A percentile compares a stretch with the other conserved stretches of the same genome.
phyloP scores from a whole-genome alignment of 2,113 vertebrate genomes.

The Rhagologus leucostigma region DNA sequence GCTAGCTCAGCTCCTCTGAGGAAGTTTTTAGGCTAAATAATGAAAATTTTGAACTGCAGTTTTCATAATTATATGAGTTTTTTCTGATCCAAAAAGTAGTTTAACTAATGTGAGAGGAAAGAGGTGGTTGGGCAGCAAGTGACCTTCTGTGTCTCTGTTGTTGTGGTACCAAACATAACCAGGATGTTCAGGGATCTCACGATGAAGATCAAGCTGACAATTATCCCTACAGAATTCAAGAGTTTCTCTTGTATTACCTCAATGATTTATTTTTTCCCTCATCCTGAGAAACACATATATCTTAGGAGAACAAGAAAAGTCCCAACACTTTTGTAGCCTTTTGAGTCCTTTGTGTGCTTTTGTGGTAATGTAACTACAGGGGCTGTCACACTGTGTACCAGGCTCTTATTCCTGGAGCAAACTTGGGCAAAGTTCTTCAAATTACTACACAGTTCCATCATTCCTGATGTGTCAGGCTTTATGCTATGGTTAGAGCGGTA shows the following conservation, averaged over 20 bases:
- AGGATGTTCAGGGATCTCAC: background rate
- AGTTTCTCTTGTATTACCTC: background rate
- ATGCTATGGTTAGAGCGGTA: background rate
- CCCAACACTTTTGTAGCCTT: background rate
- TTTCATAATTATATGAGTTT: background rate
- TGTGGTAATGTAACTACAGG: background rate
- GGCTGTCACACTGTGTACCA: background rate
- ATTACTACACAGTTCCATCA: background rate
- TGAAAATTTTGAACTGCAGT: background rate
- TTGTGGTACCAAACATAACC: background rate
- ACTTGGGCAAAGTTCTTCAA: background rate
- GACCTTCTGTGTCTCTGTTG: background rate
- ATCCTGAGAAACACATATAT: background rate
- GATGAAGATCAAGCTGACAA: background rate
- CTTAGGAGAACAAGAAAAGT: background rate
- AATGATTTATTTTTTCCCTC: no score
- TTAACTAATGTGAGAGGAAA: background rate
- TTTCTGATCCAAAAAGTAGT: background rate
- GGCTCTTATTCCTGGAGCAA: background rate
- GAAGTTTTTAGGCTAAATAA: background rate
- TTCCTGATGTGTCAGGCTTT: background rate
- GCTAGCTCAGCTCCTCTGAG: background rate
- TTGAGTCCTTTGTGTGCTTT: background rate
- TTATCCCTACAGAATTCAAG: background rate
- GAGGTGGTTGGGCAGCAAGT: background rate